phyloP scores from a whole-genome alignment of 37 sponge, comb jelly and placozoan species.

The Theonella swinhoei region DNA sequence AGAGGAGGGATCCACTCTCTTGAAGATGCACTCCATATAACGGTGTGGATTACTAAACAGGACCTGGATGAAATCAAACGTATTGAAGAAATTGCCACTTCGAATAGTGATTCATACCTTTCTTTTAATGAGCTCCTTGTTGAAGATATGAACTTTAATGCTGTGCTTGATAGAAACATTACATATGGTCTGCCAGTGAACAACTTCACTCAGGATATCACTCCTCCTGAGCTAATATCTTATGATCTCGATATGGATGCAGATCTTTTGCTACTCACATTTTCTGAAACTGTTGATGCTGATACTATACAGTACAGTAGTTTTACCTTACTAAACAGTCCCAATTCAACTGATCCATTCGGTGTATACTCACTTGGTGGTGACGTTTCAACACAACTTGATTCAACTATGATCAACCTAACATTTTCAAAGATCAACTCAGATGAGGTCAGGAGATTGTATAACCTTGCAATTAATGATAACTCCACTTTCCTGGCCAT shows the following conservation, averaged over 20 bases:
- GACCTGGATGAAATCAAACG: slow-evolving; percentile 92
- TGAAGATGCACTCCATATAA: slow-evolving; percentile 48
- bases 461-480: slow-evolving; percentile 66
- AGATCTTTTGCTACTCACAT: slow-evolving; percentile 65
- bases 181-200: slow-evolving; percentile 40
- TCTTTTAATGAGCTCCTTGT: slow-evolving; percentile 61
- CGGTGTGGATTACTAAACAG: slow-evolving; percentile 60
- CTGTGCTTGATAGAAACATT: slow-evolving; percentile 20
- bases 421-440: slow-evolving; percentile 72
- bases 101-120: slow-evolving; percentile 61
- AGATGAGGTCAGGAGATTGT: slow-evolving; percentile 79
- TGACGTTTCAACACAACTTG: slow-evolving; percentile 17
- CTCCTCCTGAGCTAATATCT: slow-evolving; percentile 66
- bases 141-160: slow-evolving; percentile 84
- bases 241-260: slow-evolving; percentile 82
- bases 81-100: slow-evolving; percentile 81
- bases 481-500: slow-evolving; percentile 64
- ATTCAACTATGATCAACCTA: slow-evolving; percentile 62
- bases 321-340: slow-evolving; percentile 54
- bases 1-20: slow-evolving; percentile 66
- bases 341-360: slow-evolving; percentile 41
- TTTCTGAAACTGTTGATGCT: slow-evolving; percentile 88
- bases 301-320: slow-evolving; percentile 42
- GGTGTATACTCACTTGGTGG: slow-evolving; percentile 46
- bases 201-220: slow-evolving; percentile 67